Evolutionary conservation across 2,797 vertebrate genomes (phyloP).

Genomic region (Hylomyscus alleni): DNA sequence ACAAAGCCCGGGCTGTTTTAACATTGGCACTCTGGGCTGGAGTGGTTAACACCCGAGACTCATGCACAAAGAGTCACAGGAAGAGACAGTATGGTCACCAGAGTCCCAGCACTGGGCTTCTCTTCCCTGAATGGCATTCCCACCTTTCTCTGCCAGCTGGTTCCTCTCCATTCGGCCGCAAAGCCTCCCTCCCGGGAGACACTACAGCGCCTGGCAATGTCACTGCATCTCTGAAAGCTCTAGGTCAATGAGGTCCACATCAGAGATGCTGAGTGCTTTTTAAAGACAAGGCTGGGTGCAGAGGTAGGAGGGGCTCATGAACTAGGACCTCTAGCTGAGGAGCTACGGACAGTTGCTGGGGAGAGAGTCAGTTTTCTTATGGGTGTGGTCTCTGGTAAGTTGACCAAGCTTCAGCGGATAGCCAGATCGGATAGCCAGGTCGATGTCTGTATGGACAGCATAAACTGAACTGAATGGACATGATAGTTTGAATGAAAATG

Average conservation of each 20-base stretch:
- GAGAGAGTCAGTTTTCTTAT: neutral
- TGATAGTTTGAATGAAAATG: neutral
- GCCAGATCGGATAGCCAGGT: too few species aligned
- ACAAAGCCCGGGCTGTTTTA: neutral
- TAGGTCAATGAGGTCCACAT: neutral
- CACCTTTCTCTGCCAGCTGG: neutral
- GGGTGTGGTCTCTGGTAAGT: neutral
- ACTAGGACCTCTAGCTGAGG: neutral
- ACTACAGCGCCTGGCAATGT: neutral
- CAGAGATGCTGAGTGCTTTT: neutral
- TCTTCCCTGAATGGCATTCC: neutral
- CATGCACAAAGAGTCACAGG: neutral
- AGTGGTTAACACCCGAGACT: neutral
- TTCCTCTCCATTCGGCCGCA: slow-evolving; percentile 9
- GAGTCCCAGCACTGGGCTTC: neutral
- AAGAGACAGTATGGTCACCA: neutral
- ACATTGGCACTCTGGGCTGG: neutral
- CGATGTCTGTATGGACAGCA: neutral
- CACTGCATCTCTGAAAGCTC: slow-evolving; percentile 31
- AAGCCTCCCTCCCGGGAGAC: slow-evolving; percentile 64
- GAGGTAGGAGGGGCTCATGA: neutral
- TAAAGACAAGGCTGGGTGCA: slow-evolving; percentile 13
- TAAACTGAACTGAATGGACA: neutral
- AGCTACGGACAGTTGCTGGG: neutral
- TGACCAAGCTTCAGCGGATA: neutral